These are phyloP conservation scores for Patella ulyssiponensis DNA, from an alignment of 2,888 invertebrate genomes.

Conservation along the genomic window DNA sequence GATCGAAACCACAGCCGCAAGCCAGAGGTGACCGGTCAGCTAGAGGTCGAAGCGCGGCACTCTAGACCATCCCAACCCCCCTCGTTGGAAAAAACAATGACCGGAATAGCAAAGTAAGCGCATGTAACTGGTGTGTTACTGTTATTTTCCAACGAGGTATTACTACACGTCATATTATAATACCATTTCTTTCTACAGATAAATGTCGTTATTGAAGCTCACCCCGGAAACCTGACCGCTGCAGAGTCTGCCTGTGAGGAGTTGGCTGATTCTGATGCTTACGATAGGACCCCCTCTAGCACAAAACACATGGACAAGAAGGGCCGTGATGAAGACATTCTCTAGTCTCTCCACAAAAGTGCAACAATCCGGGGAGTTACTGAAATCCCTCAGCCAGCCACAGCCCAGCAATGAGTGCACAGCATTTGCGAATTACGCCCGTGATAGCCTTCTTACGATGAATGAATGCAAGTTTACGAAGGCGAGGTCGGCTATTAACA, in stretches of 20 bases:
- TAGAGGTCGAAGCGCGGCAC: no score
- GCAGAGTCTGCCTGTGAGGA: conserved; percentile 24
- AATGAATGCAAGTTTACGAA: conserved; percentile 32
- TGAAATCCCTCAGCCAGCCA: conserved; percentile 31
- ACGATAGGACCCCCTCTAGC: conserved; percentile 16
- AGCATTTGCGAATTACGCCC: conserved; percentile 37
- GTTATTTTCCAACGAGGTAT: no score
- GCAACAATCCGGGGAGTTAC: conserved; percentile 23
- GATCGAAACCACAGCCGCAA: no score
- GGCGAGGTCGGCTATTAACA: conserved; percentile 30
- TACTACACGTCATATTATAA: no score
- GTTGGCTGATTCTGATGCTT: not conserved
- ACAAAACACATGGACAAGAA: conserved; percentile 14
- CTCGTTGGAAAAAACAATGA: no score
- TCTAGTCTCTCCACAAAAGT: conserved; percentile 29
- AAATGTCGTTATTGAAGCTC: conserved; percentile 25
- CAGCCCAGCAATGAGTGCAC: conserved; percentile 27
- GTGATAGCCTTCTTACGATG: conserved; percentile 35
- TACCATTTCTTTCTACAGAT: conserved; percentile 15
- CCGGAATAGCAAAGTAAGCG: no score
- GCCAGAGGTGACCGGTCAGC: no score
- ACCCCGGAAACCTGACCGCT: conserved; percentile 21
- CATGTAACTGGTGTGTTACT: no score
- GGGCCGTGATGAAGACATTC: conserved; percentile 1
- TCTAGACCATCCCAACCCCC: no score